phyloP scores from a whole-genome alignment of 2,797 vertebrate genomes.

The Lophotriccus pileatus region DNA sequence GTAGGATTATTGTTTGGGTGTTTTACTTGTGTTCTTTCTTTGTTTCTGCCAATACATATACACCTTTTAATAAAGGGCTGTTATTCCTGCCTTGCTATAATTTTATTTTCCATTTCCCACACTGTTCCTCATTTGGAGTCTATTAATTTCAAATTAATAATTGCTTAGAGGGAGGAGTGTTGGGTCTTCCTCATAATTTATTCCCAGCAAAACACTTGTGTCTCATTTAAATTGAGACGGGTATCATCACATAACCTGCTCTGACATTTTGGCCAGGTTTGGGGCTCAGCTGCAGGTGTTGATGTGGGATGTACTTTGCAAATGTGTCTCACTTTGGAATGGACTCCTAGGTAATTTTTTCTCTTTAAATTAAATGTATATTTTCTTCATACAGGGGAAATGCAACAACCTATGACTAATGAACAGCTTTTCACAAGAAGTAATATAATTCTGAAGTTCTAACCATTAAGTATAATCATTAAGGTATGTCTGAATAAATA shows the following conservation, averaged over 20 bases:
- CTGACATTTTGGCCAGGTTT: background rate
- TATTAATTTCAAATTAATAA: no score
- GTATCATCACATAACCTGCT: rapidly evolving
- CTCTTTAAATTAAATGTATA: background rate
- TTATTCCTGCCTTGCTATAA: no score
- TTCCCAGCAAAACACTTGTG: no score
- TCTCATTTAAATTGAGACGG: no score
- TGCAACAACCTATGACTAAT: background rate
- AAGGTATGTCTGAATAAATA: slow-evolving; percentile 35
- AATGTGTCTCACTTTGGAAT: background rate
- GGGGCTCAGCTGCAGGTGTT: background rate
- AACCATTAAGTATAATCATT: slow-evolving; percentile 37
- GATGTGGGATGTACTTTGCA: background rate
- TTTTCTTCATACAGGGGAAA: background rate
- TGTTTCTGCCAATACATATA: no score
- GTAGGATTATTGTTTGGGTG: no score
- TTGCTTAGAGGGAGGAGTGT: no score
- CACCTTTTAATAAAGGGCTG: no score
- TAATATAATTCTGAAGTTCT: slow-evolving; percentile 1
- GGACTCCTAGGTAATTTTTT: background rate
- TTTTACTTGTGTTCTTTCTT: no score
- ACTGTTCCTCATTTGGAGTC: no score
- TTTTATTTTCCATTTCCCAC: no score
- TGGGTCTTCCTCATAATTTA: no score
- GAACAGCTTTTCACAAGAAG: slow-evolving; percentile 30